Conservation (phyloP, 2,797 vertebrate genomes). For the Siniperca undulata region DNA sequence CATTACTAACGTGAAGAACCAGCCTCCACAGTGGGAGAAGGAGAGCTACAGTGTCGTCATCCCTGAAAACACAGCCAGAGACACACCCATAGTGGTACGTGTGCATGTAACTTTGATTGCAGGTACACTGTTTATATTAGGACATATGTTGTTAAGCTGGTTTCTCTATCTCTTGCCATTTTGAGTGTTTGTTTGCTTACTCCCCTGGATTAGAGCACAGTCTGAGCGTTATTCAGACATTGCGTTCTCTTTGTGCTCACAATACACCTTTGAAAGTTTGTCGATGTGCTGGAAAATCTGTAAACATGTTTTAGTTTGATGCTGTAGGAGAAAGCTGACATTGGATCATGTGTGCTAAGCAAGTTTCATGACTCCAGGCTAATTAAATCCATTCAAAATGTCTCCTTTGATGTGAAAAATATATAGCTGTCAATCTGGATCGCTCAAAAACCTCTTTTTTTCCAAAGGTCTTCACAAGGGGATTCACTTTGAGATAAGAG, state of each 20-base stretch:
- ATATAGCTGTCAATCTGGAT: constrained; percentile 53
- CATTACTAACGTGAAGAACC: constrained; percentile 90
- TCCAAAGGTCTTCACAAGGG: constrained; percentile 41
- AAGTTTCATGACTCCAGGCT: constrained; percentile 56
- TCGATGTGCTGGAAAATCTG: constrained; percentile 19
- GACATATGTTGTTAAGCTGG: background rate
- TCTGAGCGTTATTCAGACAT: constrained; percentile 16
- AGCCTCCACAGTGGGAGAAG: constrained; percentile 91
- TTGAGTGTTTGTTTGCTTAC: constrained; percentile 37
- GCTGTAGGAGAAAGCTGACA: constrained; percentile 55
- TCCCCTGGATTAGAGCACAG: constrained; percentile 15
- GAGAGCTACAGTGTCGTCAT: constrained; percentile 90
- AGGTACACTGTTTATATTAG: background rate
- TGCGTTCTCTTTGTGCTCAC: constrained; percentile 33
- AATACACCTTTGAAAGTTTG: constrained; percentile 44
- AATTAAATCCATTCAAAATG: constrained; percentile 65
- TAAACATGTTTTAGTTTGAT: constrained; percentile 43
- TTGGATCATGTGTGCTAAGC: constrained; percentile 41
- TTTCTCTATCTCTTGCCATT: constrained; percentile 7
- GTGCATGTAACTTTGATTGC: constrained; percentile 7
- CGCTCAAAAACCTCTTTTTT: constrained; percentile 22
- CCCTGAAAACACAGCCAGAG: constrained; percentile 88
- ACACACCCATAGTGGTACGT: constrained; percentile 85
- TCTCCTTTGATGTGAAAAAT: constrained; percentile 70
- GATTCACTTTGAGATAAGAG: constrained; percentile 40